These are phyloP conservation scores for Caenorhabditis inopinata DNA, from an alignment of 1,140 invertebrate species.

Conservation along the genomic window DNA sequence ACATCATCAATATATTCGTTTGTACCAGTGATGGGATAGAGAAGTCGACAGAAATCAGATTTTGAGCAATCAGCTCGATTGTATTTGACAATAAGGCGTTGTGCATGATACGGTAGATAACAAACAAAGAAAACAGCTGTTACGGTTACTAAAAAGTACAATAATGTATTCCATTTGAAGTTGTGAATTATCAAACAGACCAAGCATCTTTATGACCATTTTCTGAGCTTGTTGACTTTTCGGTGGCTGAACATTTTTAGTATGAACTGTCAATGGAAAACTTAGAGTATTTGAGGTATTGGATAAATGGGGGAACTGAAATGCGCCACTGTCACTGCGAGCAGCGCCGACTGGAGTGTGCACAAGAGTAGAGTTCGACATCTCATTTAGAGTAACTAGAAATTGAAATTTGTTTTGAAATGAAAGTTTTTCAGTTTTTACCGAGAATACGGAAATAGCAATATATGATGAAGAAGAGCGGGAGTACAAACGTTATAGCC, in stretches of 20 bases:
- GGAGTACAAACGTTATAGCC: constrained; percentile 60
- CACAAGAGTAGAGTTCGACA: constrained; percentile 47
- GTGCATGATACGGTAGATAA: constrained; percentile 62
- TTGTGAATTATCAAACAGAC: constrained; percentile 15
- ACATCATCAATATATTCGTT: neutral
- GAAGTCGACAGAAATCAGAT: constrained; percentile 50
- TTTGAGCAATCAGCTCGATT: constrained; percentile 49
- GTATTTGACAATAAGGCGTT: constrained; percentile 59
- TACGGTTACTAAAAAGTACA: constrained; percentile 54
- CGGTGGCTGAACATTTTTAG: constrained; percentile 38
- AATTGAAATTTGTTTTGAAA: neutral
- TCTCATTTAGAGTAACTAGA: constrained; percentile 56
- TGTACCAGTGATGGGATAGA: constrained; percentile 63
- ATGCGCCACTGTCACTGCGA: constrained; percentile 43
- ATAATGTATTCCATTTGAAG: neutral
- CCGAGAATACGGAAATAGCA: constrained; percentile 60
- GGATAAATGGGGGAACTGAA: constrained; percentile 26
- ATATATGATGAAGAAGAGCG: constrained; percentile 58
- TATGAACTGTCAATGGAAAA: constrained; percentile 40
- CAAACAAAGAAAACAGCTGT: constrained; percentile 62
- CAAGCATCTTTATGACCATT: constrained; percentile 61
- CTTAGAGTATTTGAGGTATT: constrained; percentile 36
- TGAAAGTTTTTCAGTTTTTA: neutral
- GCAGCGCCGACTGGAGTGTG: constrained; percentile 45
- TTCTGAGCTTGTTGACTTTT: constrained; percentile 59